Conservation (phyloP, 2,888 invertebrate species). For the Flabesymbios commensalis region DNA sequence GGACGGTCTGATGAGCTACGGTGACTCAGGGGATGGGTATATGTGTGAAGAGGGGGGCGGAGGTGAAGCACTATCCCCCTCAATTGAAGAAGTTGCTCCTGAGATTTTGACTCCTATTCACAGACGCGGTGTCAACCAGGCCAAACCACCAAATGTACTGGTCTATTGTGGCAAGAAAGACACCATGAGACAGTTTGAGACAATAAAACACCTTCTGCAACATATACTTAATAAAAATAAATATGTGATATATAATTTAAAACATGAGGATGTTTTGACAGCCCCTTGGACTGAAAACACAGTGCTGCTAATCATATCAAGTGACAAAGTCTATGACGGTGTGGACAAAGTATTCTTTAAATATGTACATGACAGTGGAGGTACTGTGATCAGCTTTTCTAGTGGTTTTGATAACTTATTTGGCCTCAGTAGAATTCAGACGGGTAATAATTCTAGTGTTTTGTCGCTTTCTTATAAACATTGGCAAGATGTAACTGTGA, state of each 20-base stretch:
- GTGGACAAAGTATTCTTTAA: conserved; percentile 40
- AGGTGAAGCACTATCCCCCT: conserved; percentile 20
- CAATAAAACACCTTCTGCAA: conserved; percentile 38
- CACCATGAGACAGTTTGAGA: conserved; percentile 45
- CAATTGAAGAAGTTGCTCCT: conserved; percentile 24
- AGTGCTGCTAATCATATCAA: conserved; percentile 45
- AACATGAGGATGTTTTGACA: conserved; percentile 44
- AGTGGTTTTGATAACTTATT: conserved; percentile 30
- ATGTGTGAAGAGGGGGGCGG: not conserved
- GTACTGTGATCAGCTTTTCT: conserved; percentile 29
- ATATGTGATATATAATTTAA: conserved; percentile 55
- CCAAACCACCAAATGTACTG: conserved; percentile 58
- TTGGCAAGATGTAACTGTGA: conserved; percentile 38
- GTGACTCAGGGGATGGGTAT: conserved; percentile 2
- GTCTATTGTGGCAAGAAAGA: conserved; percentile 56
- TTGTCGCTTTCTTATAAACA: conserved; percentile 37
- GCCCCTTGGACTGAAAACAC: conserved; percentile 56
- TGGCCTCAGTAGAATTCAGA: conserved; percentile 14
- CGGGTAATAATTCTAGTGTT: conserved; percentile 30
- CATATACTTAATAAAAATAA: conserved; percentile 47
- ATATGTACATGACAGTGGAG: conserved; percentile 45
- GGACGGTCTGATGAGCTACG: not conserved
- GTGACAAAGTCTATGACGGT: conserved; percentile 43
- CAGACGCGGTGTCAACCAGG: not conserved
- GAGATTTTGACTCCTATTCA: conserved; percentile 23